Percentiles rank a stretch among this genome's conserved stretches.
Evolutionary conservation across 2,888 invertebrate genomes (phyloP).

Genomic region (Agrochola lota): DNA sequence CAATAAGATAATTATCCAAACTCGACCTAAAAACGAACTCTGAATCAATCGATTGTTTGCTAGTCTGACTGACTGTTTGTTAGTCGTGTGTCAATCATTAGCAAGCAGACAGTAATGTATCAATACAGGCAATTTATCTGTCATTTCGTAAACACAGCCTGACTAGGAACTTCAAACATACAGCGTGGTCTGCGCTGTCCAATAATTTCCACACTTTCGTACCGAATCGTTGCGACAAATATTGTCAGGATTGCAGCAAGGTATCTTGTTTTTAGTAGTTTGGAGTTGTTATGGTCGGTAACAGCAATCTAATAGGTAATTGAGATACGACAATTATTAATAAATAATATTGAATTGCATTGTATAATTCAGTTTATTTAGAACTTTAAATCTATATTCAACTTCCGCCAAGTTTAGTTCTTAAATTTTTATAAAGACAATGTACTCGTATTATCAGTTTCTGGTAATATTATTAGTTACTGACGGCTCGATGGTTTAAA

Average conservation of each 20-base stretch:
- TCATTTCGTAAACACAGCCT: conserved; percentile 45
- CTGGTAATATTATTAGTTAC: too few relatives aligned
- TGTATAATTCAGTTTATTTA: not conserved
- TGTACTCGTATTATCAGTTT: too few relatives aligned
- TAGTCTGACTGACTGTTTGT: not conserved
- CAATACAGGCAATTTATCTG: conserved; percentile 39
- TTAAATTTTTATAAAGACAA: too few relatives aligned
- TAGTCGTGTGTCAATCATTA: conserved; percentile 57
- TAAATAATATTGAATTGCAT: conserved; percentile 30
- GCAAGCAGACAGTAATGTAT: conserved; percentile 31
- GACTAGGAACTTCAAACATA: conserved; percentile 46
- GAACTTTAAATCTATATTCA: not conserved
- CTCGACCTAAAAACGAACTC: conserved; percentile 10
- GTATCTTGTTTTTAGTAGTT: conserved; percentile 52
- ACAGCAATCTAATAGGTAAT: conserved; percentile 45
- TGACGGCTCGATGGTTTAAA: too few relatives aligned
- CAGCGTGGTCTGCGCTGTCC: conserved; percentile 24
- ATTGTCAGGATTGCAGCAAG: conserved; percentile 51
- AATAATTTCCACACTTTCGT: conserved; percentile 56
- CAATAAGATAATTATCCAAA: not conserved
- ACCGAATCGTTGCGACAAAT: conserved; percentile 56
- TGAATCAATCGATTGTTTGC: conserved; percentile 14
- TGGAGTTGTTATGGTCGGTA: conserved; percentile 18
- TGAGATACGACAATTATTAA: conserved; percentile 52
- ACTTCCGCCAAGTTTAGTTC: not conserved